Evolutionary conservation across 2,113 vertebrate species (phyloP).

Genomic region (Melanotaenia duboulayi): DNA sequence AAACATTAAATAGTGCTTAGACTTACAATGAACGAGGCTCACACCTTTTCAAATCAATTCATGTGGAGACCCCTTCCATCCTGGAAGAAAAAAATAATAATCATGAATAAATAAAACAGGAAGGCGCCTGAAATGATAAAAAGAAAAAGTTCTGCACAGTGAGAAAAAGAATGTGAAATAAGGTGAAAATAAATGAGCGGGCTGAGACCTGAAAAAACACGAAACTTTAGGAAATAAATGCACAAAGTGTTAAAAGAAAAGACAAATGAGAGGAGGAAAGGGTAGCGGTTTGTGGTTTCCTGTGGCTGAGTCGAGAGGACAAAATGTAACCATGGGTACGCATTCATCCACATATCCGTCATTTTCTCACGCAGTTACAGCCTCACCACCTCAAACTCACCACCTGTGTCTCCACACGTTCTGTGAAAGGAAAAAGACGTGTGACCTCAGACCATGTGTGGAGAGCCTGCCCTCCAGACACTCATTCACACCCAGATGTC

Average conservation of each 20-base stretch:
- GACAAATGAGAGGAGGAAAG: conserved; percentile 20
- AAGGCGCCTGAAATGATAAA: neutral
- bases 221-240: too few relatives aligned
- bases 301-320: conserved; percentile 40
- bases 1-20: neutral
- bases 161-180: neutral
- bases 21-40: neutral
- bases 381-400: neutral
- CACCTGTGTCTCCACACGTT: conserved; percentile 23
- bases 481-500: neutral
- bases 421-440: neutral
- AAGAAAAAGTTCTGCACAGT: neutral
- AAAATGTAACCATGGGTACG: conserved; percentile 35
- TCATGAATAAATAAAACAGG: neutral
- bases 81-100: neutral
- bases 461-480: neutral
- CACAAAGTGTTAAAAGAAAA: conserved; percentile 12
- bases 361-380: neutral
- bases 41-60: neutral
- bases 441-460: conserved; percentile 33
- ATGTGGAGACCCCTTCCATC: neutral
- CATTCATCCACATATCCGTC: conserved; percentile 5
- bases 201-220: neutral
- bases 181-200: neutral
- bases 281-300: conserved; percentile 53